Conservation (phyloP, 2,113 vertebrate genomes). For the Zeus faber region DNA sequence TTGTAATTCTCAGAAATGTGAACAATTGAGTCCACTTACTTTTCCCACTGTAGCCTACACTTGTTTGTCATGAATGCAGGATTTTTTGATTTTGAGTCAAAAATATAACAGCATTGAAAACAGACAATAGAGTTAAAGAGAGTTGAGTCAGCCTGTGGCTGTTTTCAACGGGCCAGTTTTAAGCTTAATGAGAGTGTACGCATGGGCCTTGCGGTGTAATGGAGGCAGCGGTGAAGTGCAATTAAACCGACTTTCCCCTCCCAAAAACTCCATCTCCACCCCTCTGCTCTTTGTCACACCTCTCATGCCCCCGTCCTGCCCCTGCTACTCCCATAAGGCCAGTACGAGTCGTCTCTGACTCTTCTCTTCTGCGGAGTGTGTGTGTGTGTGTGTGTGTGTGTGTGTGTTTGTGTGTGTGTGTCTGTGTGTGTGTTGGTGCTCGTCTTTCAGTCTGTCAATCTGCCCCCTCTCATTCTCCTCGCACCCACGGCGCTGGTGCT, state of each 20-base stretch:
- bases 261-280: slow-evolving; percentile 26
- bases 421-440: not conserved
- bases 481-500: slow-evolving; percentile 40
- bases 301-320: too few relatives aligned
- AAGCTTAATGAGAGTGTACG: slow-evolving; percentile 62
- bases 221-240: slow-evolving; percentile 61
- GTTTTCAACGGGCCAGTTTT: slow-evolving; percentile 35
- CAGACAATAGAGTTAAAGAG: slow-evolving; percentile 52
- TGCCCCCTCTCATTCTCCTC: slow-evolving; percentile 1
- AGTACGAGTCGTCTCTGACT: too few relatives aligned
- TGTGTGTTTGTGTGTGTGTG: not conserved
- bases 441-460: not conserved
- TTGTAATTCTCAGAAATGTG: slow-evolving; percentile 1
- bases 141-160: slow-evolving; percentile 40
- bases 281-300: not conserved
- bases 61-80: slow-evolving; percentile 23
- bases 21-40: too few relatives aligned
- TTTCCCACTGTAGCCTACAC: too few relatives aligned
- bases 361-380: not conserved
- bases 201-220: slow-evolving; percentile 55
- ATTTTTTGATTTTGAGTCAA: slow-evolving; percentile 25
- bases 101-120: slow-evolving; percentile 47
- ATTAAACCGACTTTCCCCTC: slow-evolving; percentile 61
- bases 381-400: not conserved
- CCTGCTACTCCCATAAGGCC: too few relatives aligned